Conservation (phyloP, 2,888 invertebrate genomes). For the Chloroclysta siterata region DNA sequence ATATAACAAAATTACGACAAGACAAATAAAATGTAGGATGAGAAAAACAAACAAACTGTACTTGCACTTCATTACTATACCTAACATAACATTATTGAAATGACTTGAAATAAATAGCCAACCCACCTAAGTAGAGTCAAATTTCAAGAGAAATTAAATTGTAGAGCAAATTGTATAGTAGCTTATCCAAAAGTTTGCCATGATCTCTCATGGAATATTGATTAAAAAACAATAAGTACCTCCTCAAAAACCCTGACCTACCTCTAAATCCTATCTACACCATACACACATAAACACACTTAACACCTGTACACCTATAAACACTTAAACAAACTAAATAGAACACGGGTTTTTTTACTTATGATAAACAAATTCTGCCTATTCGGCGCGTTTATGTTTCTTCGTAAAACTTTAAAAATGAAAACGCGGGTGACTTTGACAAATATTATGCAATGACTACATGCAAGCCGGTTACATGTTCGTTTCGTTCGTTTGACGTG, state of each 20-base stretch:
- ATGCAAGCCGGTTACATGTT: not conserved
- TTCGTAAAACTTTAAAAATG: not conserved
- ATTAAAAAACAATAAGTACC: not conserved
- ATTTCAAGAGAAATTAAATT: not conserved
- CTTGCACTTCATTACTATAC: no score
- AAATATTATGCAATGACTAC: slow-evolving; percentile 14
- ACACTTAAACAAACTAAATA: not conserved
- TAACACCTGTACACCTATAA: no score
- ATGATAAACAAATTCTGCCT: not conserved
- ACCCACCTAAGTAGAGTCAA: no score
- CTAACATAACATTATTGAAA: no score
- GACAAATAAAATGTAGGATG: no score
- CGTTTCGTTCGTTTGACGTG: slow-evolving; percentile 1
- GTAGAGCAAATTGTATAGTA: not conserved
- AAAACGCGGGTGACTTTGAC: slow-evolving; percentile 9
- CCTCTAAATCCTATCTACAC: not conserved
- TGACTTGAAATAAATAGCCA: no score
- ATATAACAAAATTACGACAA: no score
- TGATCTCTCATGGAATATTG: not conserved
- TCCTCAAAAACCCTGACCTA: not conserved
- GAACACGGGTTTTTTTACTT: not conserved
- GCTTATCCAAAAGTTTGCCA: no score
- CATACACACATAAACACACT: not conserved
- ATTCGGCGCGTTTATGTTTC: not conserved
- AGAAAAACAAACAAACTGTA: no score